Evolutionary conservation across 1,140 invertebrate genomes (phyloP), one percentile per base, ranked within the genome.

Genomic region (Pseudomyrmex pallidus): DNA sequence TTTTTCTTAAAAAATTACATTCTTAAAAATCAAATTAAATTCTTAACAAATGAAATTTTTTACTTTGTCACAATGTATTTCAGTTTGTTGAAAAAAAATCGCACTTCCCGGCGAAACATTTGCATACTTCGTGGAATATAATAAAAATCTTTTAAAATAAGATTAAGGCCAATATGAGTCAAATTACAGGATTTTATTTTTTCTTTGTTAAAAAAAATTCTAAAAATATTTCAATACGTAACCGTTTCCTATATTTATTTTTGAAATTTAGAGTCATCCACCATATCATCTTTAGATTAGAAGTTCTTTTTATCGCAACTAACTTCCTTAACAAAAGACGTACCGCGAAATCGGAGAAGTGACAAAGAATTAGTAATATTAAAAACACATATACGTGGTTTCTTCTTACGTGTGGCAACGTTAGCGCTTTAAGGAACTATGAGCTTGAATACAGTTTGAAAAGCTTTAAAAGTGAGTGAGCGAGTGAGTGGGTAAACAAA

Each of bases 381-480:
- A 63, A 54, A 54, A 22, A n/a, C 12, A n/a, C 12, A 56, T 35
- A 35, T 15, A 63, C 17, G 68, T 48, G 12, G 10, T 50, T 85
- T 87, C 83, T 83, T 74, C 35, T 35, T 35, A 35, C 35, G 59
- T 67, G 15, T 56, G 63, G 86, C 73, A 86, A 84, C 87, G 83
- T 54, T 50, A 57, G 61, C 22, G 64, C 87, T 88, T 88, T 88
- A 88, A 88, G 86, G 82, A 87, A 50, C 87, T 88, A 87, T 88
- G 85, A 88, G 83, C 85, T 88, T 88, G 87, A 88, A 88, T 87
- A 72, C 35, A 46, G 87, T 85, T 87, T 87, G 85, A 85, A 88
- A 85, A 87, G 87, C 87, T 88, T 88, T 87, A 88, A 88, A 88
- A 88, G 87, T 87, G 85, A 87, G 82, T 84, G 66, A 78, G 76